These are phyloP conservation scores for Sebastes trivittatus DNA, from an alignment of 2,797 vertebrate genomes.

Conservation along the genomic window DNA sequence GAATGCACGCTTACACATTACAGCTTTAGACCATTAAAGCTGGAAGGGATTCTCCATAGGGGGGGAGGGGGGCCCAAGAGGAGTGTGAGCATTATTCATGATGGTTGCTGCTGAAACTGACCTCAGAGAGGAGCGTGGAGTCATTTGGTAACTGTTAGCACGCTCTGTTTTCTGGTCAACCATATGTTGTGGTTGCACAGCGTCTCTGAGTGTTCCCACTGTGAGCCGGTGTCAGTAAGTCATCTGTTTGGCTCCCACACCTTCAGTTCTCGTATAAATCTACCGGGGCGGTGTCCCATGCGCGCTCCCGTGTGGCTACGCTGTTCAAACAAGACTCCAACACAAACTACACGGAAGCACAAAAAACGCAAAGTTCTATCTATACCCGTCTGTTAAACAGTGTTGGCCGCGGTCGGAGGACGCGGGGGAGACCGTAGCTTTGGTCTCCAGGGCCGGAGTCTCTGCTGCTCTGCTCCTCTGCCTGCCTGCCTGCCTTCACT, in stretches of 20 bases:
- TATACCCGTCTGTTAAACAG: too few species aligned
- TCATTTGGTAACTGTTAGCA: conserved; percentile 39
- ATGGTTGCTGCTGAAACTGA: conserved; percentile 43
- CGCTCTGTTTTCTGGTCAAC: conserved; percentile 36
- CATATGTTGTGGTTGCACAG: conserved; percentile 53
- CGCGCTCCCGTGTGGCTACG: too few species aligned
- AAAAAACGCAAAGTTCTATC: too few species aligned
- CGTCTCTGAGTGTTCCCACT: conserved; percentile 33
- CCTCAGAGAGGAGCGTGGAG: conserved; percentile 21
- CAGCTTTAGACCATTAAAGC: conserved; percentile 47
- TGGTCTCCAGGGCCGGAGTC: too few species aligned
- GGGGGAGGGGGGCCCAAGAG: neutral
- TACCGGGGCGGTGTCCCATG: too few species aligned
- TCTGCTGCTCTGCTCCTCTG: too few species aligned
- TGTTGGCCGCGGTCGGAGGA: too few species aligned
- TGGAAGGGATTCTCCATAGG: conserved; percentile 12
- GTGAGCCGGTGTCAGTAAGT: conserved; percentile 39
- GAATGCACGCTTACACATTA: conserved; percentile 33
- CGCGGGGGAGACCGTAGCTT: too few species aligned
- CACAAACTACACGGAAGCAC: too few species aligned
- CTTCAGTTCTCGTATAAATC: neutral
- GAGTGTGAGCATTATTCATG: conserved; percentile 58
- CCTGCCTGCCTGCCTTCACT: too few species aligned
- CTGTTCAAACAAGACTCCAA: too few species aligned
- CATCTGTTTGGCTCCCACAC: conserved; percentile 21